These are phyloP conservation scores for Stegostoma tigrinum DNA, from an alignment of 2,113 vertebrate genomes.

Conservation along the genomic window DNA sequence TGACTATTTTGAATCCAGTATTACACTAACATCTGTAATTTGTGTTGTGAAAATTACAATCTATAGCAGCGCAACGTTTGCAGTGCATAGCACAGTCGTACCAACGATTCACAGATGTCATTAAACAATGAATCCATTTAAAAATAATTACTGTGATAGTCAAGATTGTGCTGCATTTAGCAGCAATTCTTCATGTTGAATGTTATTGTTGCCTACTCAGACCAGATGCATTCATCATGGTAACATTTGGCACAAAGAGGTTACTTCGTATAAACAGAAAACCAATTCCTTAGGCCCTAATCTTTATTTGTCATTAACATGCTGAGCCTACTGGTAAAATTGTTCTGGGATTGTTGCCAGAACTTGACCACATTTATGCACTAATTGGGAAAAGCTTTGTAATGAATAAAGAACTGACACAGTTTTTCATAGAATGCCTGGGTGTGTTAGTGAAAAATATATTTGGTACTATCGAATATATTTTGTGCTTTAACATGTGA, in stretches of 20 bases:
- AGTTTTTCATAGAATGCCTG: not conserved
- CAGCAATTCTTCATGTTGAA: not conserved
- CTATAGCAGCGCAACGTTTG: not conserved
- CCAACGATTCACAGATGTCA: not conserved
- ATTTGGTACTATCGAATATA: not conserved
- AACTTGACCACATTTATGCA: not conserved
- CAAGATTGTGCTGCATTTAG: not conserved
- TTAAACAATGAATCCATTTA: not conserved
- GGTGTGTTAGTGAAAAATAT: not conserved
- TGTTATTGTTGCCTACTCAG: not conserved
- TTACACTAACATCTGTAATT: not conserved
- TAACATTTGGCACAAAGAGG: not conserved
- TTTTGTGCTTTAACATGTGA: not conserved
- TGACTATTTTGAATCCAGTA: not conserved
- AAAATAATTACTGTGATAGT: not conserved
- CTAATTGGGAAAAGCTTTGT: not conserved
- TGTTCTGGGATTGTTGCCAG: not conserved
- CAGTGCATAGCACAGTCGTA: too few species aligned
- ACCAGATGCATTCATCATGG: not conserved
- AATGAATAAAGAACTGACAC: not conserved
- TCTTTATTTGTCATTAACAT: constrained; percentile 18
- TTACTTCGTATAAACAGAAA: constrained; percentile 10
- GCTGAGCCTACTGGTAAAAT: not conserved
- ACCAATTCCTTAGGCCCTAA: not conserved
- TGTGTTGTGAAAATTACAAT: not conserved